Conservation (phyloP, 2,888 invertebrate genomes). For the Carcina quercana region DNA sequence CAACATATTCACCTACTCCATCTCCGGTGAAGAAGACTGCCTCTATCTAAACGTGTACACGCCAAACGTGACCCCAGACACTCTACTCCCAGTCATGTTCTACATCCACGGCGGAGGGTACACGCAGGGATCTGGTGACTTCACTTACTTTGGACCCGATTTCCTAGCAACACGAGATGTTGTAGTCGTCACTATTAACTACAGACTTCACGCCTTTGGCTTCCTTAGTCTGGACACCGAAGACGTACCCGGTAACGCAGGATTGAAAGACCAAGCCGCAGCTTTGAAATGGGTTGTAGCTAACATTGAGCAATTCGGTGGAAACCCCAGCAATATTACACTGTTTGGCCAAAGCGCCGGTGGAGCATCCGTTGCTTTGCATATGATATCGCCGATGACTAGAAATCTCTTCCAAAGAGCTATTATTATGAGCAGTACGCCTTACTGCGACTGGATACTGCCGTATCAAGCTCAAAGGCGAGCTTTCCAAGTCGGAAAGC, state of each 20-base stretch:
- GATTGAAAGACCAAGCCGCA: not conserved
- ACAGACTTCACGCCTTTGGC: not conserved
- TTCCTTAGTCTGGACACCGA: not conserved
- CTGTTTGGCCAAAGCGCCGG: not conserved
- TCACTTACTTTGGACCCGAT: not conserved
- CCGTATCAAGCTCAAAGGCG: not conserved
- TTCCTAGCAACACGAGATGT: not conserved
- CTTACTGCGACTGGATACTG: not conserved
- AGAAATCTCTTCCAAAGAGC: not conserved
- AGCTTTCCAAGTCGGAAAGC: not conserved
- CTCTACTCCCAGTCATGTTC: not conserved
- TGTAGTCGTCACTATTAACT: not conserved
- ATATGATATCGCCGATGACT: too few relatives aligned
- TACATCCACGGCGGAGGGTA: not conserved
- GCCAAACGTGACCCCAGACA: not conserved
- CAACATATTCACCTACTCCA: not conserved
- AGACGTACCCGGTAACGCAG: not conserved
- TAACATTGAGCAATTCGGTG: not conserved
- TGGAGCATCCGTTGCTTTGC: not conserved
- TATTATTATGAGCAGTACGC: not conserved
- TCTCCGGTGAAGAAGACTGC: not conserved
- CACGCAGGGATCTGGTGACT: not conserved
- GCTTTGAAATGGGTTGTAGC: conserved; percentile 2
- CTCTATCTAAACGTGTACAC: not conserved
- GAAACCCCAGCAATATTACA: not conserved